phyloP scores from a whole-genome alignment of 2,888 invertebrate genomes.

The Sabatieria punctata region DNA sequence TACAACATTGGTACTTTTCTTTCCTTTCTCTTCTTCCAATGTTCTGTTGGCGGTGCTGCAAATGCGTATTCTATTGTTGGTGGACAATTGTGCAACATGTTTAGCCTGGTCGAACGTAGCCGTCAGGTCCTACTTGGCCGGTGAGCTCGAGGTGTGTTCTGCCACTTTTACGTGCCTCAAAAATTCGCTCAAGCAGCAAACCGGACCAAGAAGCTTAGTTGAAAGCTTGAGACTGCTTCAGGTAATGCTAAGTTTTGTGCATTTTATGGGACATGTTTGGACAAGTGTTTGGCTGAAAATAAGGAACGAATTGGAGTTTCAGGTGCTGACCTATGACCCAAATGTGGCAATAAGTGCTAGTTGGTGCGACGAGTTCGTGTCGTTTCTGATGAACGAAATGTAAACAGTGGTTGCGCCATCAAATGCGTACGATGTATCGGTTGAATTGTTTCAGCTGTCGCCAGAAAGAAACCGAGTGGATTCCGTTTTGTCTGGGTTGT shows the following conservation, averaged over 20 bases:
- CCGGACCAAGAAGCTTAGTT: not conserved
- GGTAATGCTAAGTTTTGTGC: too few species aligned
- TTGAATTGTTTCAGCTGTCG: slow-evolving; percentile 5
- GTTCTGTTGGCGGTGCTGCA: too few species aligned
- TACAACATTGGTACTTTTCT: too few species aligned
- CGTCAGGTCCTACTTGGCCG: not conserved
- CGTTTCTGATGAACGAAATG: slow-evolving; percentile 1
- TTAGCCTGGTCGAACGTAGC: not conserved
- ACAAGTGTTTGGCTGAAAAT: too few species aligned
- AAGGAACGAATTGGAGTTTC: too few species aligned
- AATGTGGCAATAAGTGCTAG: not conserved
- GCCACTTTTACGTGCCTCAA: not conserved
- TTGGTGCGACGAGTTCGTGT: not conserved
- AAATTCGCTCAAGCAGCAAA: not conserved
- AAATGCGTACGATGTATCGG: not conserved
- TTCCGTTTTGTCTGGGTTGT: slow-evolving; percentile 22
- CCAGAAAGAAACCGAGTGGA: slow-evolving; percentile 18
- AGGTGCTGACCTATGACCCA: not conserved
- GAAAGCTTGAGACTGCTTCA: not conserved
- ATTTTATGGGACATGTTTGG: too few species aligned
- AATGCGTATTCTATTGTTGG: too few species aligned
- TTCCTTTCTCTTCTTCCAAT: too few species aligned
- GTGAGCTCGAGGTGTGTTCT: not conserved
- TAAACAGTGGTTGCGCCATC: not conserved
- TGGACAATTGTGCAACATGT: not conserved